Conservation (phyloP, 2,888 invertebrate genomes). For the Sturmia bella region DNA sequence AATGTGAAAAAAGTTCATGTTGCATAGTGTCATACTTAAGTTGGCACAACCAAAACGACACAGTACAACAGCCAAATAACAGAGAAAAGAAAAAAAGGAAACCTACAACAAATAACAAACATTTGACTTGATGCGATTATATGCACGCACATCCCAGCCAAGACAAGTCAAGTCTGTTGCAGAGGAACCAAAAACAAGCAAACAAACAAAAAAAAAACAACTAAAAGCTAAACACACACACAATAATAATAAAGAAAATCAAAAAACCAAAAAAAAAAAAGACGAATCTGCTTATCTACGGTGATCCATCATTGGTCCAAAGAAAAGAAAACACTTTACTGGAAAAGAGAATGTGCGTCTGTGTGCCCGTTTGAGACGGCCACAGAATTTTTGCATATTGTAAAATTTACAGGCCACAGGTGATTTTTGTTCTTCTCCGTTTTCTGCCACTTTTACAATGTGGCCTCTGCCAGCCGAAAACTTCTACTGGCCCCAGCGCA, state of each 20-base stretch:
- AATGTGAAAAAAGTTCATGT: slow-evolving; percentile 43
- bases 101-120: slow-evolving; percentile 66
- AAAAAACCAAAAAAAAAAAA: slow-evolving; percentile 57
- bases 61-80: background rate
- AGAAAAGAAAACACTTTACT: slow-evolving; percentile 42
- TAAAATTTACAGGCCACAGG: slow-evolving; percentile 69
- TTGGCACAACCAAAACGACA: slow-evolving; percentile 63
- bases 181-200: background rate
- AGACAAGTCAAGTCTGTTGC: slow-evolving; percentile 60
- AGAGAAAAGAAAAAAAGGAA: slow-evolving; percentile 5
- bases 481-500: slow-evolving; percentile 9
- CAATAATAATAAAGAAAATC: slow-evolving; percentile 48
- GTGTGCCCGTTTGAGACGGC: background rate
- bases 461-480: slow-evolving; percentile 11
- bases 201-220: slow-evolving; percentile 16
- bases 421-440: slow-evolving; percentile 44
- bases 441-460: background rate
- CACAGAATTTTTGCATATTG: slow-evolving; percentile 61
- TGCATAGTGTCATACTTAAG: slow-evolving; percentile 69
- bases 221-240: background rate
- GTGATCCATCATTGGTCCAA: slow-evolving; percentile 70
- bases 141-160: slow-evolving; percentile 67
- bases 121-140: slow-evolving; percentile 70
- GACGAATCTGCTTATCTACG: slow-evolving; percentile 70
- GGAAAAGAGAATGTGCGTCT: slow-evolving; percentile 1